phyloP scores from a whole-genome alignment of 1,140 invertebrate species.

The Elymnias hypermnestra region DNA sequence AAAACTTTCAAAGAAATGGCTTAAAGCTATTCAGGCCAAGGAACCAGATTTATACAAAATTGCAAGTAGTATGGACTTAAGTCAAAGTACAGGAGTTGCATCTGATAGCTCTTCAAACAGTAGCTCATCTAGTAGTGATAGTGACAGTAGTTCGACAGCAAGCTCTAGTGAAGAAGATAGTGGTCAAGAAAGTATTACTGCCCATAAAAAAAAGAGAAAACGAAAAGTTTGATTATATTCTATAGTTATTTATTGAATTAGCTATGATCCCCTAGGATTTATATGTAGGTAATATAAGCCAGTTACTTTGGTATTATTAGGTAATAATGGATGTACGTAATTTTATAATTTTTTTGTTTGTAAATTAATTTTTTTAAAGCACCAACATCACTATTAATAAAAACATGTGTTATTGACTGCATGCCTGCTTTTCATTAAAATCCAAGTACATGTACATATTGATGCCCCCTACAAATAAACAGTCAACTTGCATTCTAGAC shows the following conservation, averaged over 20 bases:
- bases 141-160: conserved; percentile 79
- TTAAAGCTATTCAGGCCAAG: conserved; percentile 82
- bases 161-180: conserved; percentile 82
- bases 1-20: conserved; percentile 94
- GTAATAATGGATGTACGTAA: conserved; percentile 40
- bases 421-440: too few relatives aligned
- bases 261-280: not conserved
- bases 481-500: too few relatives aligned
- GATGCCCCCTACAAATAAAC: too few relatives aligned
- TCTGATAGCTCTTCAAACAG: conserved; percentile 96
- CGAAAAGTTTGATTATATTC: conserved; percentile 61
- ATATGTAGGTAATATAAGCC: conserved; percentile 32
- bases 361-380: conserved; percentile 45
- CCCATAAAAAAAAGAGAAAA: conserved; percentile 91
- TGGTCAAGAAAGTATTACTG: conserved; percentile 91
- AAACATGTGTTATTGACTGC: conserved; percentile 5
- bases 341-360: conserved; percentile 38
- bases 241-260: not conserved
- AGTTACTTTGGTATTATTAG: conserved; percentile 67
- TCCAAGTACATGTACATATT: too few relatives aligned
- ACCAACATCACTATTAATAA: conserved; percentile 30
- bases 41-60: conserved; percentile 89
- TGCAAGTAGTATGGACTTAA: conserved; percentile 91
- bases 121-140: conserved; percentile 87
- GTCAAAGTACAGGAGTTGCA: conserved; percentile 91